phyloP scores from a whole-genome alignment of 2,797 vertebrate species.

The Ibycter americanus region DNA sequence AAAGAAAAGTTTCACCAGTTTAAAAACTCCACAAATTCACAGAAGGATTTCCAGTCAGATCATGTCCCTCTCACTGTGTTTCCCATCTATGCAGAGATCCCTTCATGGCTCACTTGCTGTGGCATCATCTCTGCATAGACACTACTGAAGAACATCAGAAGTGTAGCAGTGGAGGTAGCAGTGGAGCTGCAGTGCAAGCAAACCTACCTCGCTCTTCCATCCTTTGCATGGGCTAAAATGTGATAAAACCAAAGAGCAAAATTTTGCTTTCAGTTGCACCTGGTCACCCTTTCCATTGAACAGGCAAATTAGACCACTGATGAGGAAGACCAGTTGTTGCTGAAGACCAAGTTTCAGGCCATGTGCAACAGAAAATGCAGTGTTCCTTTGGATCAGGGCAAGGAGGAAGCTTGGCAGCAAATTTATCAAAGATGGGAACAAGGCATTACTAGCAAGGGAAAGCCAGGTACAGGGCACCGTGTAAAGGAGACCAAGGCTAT shows the following conservation, averaged over 20 bases:
- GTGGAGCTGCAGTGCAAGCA: background rate
- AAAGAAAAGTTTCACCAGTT: background rate
- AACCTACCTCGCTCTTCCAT: background rate
- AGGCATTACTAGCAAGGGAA: background rate
- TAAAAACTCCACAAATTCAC: background rate
- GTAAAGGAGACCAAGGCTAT: background rate
- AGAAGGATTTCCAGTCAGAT: background rate
- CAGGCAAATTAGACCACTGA: background rate
- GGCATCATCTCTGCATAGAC: background rate
- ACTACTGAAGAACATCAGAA: background rate
- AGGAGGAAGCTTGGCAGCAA: background rate
- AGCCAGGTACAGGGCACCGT: background rate
- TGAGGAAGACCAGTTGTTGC: background rate
- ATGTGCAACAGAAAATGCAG: background rate
- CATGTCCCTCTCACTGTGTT: background rate
- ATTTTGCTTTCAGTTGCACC: background rate
- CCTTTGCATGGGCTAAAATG: background rate
- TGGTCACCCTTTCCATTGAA: background rate
- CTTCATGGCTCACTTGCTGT: background rate
- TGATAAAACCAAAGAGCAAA: background rate
- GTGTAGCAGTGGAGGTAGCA: background rate
- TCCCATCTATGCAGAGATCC: background rate
- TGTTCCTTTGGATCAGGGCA: background rate
- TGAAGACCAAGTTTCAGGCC: background rate
- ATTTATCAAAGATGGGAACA: background rate